Evolutionary conservation across 2,797 vertebrate genomes (phyloP).

Genomic region (Melanotaenia pygmaea): DNA sequence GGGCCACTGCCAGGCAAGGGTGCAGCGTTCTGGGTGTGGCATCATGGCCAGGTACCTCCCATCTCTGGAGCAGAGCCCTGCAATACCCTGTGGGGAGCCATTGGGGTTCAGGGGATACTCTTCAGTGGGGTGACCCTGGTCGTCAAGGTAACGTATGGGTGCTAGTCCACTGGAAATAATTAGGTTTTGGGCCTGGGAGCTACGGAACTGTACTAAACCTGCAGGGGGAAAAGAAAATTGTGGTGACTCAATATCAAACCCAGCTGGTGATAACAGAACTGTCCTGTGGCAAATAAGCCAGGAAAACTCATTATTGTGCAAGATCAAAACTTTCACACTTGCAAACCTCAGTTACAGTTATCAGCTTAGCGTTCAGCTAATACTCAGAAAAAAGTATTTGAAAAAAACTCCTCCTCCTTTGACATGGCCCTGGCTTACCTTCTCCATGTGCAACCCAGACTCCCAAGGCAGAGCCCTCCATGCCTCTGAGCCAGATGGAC

Average conservation of each 20-base stretch:
- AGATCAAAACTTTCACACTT: slow-evolving; percentile 5
- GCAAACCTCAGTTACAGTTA: not conserved
- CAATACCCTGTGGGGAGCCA: slow-evolving; percentile 87
- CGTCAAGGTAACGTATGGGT: slow-evolving; percentile 89
- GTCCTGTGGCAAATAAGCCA: slow-evolving; percentile 31
- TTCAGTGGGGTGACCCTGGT: slow-evolving; percentile 84
- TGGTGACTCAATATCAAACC: slow-evolving; percentile 25
- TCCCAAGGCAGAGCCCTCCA: slow-evolving; percentile 89
- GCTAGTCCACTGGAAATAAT: slow-evolving; percentile 77
- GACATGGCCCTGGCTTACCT: slow-evolving; percentile 77
- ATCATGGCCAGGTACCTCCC: slow-evolving; percentile 92
- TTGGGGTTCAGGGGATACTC: slow-evolving; percentile 92
- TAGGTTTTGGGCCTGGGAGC: slow-evolving; percentile 68
- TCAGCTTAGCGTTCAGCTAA: not conserved
- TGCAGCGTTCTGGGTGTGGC: slow-evolving; percentile 93
- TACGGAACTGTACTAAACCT: slow-evolving; percentile 91
- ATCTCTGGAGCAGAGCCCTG: slow-evolving; percentile 88
- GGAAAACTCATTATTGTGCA: slow-evolving; percentile 22
- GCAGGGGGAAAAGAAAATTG: slow-evolving; percentile 2
- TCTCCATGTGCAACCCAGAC: slow-evolving; percentile 95
- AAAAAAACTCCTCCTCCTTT: not conserved
- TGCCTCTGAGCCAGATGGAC: slow-evolving; percentile 88
- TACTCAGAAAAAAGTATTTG: not conserved
- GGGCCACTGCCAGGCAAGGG: slow-evolving; percentile 92
- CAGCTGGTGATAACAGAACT: slow-evolving; percentile 25